Base-by-base conservation (phyloP, 2,888 invertebrate genomes). In the Meloe dianella region DNA sequence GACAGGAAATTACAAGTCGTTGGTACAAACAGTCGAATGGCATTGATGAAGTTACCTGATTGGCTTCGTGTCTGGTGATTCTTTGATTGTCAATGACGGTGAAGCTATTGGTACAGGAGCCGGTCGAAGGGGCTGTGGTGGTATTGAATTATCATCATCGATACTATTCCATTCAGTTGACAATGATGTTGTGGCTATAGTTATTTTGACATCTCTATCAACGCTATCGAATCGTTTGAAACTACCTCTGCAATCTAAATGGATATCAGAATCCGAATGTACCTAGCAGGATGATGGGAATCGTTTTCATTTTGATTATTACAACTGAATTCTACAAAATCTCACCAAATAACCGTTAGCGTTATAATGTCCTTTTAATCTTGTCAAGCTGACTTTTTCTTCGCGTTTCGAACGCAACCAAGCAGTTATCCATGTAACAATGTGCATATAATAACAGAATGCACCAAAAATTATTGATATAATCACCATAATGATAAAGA, bases 291-390 rank as follows among this genome's bases (percentile, higher is more conserved):
- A 71, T 51, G 65, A 58, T 30, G 30, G 35, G 57, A 60, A 22
- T 32, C 12, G 12, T 27, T 27, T 9, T 35, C 14, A 17, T 41
- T 14, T 7, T 35, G 9, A 10, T 35, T 35, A 9, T 30, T 6
- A 35, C 7, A n/a, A 38, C n/a, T 7, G n/a, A n/a, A n/a, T n/a
- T n/a, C n/a, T n/a, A n/a, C n/a, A n/a, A n/a, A n/a, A 62, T 82
- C 85, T 86, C 81, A 90, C 90, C 86, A 90, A 84, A 79, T 88
- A 89, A 73, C 90, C 90, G 77, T 90, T 90, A 27, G 89, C 88
- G 78, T 89, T 89, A 77, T 88, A 90, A 66, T 89, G 85, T 27
- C 86, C 86, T 71, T 83, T 84, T 29, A 85, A 81, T 71, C 85
- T 80, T 0, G 87, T 87, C 30, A 88, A 82, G 60, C 85, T 84